Evolutionary conservation across 2,113 vertebrate genomes (phyloP), one percentile per base, ranked within the genome.

Genomic region (Larimichthys polyactis): DNA sequence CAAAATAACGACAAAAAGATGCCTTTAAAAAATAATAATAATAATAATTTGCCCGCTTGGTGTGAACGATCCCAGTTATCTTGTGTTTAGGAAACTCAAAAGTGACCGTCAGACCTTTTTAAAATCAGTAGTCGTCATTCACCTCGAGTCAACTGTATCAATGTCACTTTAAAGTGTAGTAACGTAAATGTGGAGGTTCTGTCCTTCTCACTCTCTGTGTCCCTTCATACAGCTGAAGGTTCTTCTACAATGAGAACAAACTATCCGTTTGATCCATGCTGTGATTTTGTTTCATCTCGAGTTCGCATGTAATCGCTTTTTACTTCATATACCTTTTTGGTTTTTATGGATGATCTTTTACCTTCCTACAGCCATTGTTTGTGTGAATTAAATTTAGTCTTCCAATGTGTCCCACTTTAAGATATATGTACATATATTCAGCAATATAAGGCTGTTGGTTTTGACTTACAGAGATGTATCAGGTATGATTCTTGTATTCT

Each of bases 341-440:
- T 95, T 96, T 96, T 95, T 94, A 78, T 48, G 54, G n/a, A 79
- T 20, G 24, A 59, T 51, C 4, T 43, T 32, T 94, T 76, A 20
- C 19, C 72, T 68, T 75, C 69, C 46, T 17, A 27, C 15, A 57
- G 49, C 71, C 51, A 44, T 60, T 22, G 36, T 79, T 83, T 69
- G 29, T 72, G 55, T 71, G 51, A 72, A 44, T 63, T 19, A 68
- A 66, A 74, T 49, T 49, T 55, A 74, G 81, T 87, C 81, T 86
- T 91, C 87, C 71, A 81, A 22, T 44, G 32, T 85, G 82, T 87
- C 71, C 69, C 59, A 79, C 64, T 84, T 60, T 17, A 81, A 55
- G 44, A 72, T 83, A 71, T 27, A 52, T 59, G 20, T 87, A 52
- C 29, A 79, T 66, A 87, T 40, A 78, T 67, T 77, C 40, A 86